Evolutionary conservation across 2,113 vertebrate species (phyloP), one percentile per base, ranked within the genome.

Genomic region (Nothocercus julius): DNA sequence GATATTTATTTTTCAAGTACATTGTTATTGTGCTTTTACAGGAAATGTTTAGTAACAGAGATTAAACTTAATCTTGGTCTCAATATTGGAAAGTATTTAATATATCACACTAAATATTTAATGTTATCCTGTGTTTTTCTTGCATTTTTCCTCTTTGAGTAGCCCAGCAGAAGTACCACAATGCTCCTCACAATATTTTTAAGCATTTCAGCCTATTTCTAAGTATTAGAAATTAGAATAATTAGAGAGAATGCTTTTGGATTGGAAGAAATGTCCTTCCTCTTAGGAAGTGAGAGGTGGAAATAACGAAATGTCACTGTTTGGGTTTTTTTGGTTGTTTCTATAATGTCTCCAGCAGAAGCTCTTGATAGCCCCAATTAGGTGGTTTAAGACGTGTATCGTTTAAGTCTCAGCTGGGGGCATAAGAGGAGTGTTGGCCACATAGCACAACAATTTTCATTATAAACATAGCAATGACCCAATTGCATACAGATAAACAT

Each of bases 381-480:
- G 49, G 21, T 0, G 0, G 7, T n/a, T 77, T 34, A 18, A 82
- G 56, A 22, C 5, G 70, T 4, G 0, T 2, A 64, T 66, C 58
- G 7, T n/a, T 16, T 32, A 30, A 53, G 38, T 7, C 38, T 51
- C 30, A 45, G 25, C 56, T 42, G 22, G 4, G 53, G 25, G 27
- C 16, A 15, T 28, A 63, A 30, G 40, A 79, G 15, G 11, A 4
- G 25, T 62, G 7, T 38, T 47, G 40, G 62, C 61, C 27, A 5
- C 0, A 1, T 40, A 9, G 15, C 58, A 24, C 28, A 25, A 42
- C 30, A 40, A 0, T 69, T 80, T 24, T 61, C 61, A 62, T 67
- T 14, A 0, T 8, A 58, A 54, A 13, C 7, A 21, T 18, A 73
- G 34, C 38, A 44, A 0, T 8, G 30, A 24, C 66, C 17, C 18